Percentiles rank a stretch among this genome's conserved stretches.
Evolutionary conservation across 2,888 invertebrate genomes (phyloP).

Genomic region (Cheilosia vulpina): DNA sequence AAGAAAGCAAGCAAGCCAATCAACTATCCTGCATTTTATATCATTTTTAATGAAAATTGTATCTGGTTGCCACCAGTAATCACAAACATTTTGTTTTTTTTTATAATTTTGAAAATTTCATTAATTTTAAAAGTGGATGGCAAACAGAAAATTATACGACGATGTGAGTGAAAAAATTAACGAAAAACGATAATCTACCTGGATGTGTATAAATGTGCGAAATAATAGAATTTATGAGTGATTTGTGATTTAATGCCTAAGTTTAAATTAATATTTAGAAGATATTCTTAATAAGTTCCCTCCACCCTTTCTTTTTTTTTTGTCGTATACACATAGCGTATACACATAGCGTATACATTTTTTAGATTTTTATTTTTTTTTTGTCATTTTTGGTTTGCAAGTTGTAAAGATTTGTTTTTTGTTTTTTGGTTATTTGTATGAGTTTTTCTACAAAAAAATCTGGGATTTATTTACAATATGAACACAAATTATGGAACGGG

Average conservation of each 20-base stretch:
- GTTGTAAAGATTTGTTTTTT: neutral
- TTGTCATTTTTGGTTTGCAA: constrained; percentile 25
- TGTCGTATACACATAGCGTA: neutral
- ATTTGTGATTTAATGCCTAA: constrained; percentile 20
- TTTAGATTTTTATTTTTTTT: constrained; percentile 23
- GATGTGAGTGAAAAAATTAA: constrained; percentile 15
- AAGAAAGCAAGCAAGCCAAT: constrained; percentile 53
- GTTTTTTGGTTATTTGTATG: neutral
- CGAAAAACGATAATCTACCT: constrained; percentile 8
- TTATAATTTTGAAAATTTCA: constrained; percentile 21
- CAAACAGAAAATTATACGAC: constrained; percentile 16
- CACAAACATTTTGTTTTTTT: constrained; percentile 77
- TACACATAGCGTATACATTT: neutral
- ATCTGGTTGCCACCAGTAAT: constrained; percentile 79
- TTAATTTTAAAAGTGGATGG: constrained; percentile 27
- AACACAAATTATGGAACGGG: neutral
- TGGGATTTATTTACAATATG: constrained; percentile 4
- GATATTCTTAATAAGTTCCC: constrained; percentile 16
- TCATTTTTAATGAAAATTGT: constrained; percentile 73
- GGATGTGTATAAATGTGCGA: neutral
- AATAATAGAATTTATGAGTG: constrained; percentile 3
- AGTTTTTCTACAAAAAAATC: too few species aligned
- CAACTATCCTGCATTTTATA: constrained; percentile 66
- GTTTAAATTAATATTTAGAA: constrained; percentile 15
- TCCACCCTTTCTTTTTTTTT: constrained; percentile 42